Evolutionary conservation across 2,888 invertebrate genomes (phyloP), one percentile per base, ranked within the genome.

Genomic region (Hyles lineata): DNA sequence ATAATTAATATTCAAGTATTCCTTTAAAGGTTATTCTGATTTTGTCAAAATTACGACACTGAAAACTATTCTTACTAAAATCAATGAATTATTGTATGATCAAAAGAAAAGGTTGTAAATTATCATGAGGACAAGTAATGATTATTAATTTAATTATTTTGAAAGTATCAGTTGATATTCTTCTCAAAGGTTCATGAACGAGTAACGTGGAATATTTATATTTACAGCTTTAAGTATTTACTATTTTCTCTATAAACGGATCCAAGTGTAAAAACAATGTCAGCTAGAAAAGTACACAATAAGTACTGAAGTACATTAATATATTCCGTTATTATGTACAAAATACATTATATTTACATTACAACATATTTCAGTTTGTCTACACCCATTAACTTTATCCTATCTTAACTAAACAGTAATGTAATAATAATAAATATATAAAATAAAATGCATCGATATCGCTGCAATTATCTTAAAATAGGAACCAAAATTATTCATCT

Each of bases 401-500:
- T 59, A 60, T 55, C 63, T n/a, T 55, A 72, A 63, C 9, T 52
- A 23, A 50, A 52, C 23, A 71, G 78, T 77, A 60, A 69, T 69
- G n/a, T 59, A 50, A 29, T 72, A 62, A 32, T 82, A 89, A 90
- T 91, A 90, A 91, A 92, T 91, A 92, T 89, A 92, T 86, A 88
- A 86, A 90, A 89, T 80, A 84, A 87, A 89, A 91, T 87, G 85
- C 87, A 78, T 83, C 82, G 84, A 82, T 83, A 82, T 78, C 79
- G 81, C 81, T 86, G 87, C 84, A 80, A 88, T 87, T 91, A 92
- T 89, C 92, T 92, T 92, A 93, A 86, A 86, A 92, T 94, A 94
- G 94, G 94, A 94, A 94, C 94, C 93, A 94, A 94, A 93, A 90
- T 88, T 83, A 87, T 84, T 87, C 82, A 84, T 78, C 81, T 82